Evolutionary conservation across 2,888 invertebrate species (phyloP), one percentile per base, ranked within the genome.

Genomic region (Noctua pronuba): DNA sequence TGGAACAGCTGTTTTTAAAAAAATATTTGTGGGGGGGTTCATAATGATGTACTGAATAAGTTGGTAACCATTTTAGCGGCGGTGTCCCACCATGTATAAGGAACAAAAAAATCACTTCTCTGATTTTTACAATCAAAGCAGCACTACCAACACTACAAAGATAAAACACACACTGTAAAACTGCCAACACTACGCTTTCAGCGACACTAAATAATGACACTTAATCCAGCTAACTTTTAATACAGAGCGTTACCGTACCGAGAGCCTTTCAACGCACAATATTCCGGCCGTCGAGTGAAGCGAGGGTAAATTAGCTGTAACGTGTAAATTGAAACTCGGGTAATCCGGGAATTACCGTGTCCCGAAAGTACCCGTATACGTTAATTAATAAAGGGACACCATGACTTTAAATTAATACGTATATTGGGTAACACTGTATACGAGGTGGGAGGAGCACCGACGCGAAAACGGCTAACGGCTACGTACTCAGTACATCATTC

Each of bases 251-350:
- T 75, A 75, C 73, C 68, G 35, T 64, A 67, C 31, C 66, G 75
- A 74, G 79, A 73, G 71, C 75, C 82, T 86, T 76, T 88, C 78
- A 82, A 84, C 87, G 80, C 80, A 85, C 83, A 85, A 85, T 87
- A 88, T 88, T 85, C 80, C 69, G 70, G 73, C 52, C 76, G 86
- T 75, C 73, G 86, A 84, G 73, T 86, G 86, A 88, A 85, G 86
- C 86, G 89, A 84, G 86, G 89, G 91, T 91, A 93, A 94, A 94
- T 94, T 94, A 94, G 93, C 92, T 91, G 91, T 93, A 92, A 91
- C 92, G 90, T 92, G 93, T 91, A 93, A 93, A 95, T 94, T 94
- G 93, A 93, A 93, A 93, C 91, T 92, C 90, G 88, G 91, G 92
- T 92, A 92, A 92, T 90, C 90, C 88, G 82, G 87, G 86, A 84